A percentile compares a stretch with the other conserved stretches of the same genome.
These are phyloP conservation scores for Oreochromis spilurus DNA, from an alignment of 2,113 vertebrate species.

Conservation along the genomic window DNA sequence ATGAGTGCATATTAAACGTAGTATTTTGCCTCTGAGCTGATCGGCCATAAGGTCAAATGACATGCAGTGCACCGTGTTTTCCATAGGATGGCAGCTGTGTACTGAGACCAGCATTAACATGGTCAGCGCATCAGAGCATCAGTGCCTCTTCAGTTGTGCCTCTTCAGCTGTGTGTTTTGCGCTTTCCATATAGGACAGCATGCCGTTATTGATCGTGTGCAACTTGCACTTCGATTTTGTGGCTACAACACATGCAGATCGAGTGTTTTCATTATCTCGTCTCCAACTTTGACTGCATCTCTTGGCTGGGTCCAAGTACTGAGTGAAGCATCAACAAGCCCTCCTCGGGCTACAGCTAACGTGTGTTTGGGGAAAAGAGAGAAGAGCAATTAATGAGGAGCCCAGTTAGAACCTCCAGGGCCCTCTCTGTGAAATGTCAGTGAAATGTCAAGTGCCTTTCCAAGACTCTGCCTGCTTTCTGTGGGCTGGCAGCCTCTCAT, in stretches of 20 bases:
- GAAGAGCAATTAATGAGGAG: constrained; percentile 41
- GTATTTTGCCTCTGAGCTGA: background rate
- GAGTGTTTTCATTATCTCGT: constrained; percentile 20
- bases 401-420: constrained; percentile 33
- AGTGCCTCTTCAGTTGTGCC: background rate
- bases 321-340: constrained; percentile 15
- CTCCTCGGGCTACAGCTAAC: background rate
- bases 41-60: background rate
- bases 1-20: background rate
- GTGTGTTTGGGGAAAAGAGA: constrained; percentile 22
- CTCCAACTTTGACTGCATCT: constrained; percentile 3
- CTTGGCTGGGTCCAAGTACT: background rate
- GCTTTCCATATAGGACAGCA: background rate
- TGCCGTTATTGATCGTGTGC: background rate
- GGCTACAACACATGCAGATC: background rate
- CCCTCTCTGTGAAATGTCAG: constrained; percentile 51
- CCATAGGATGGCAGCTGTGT: constrained; percentile 65
- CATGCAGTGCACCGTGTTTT: constrained; percentile 44
- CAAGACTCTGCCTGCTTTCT: constrained; percentile 33
- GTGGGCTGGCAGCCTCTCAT: constrained; percentile 22
- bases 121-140: background rate
- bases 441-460: constrained; percentile 68
- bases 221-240: background rate
- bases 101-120: constrained; percentile 11
- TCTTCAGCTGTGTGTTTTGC: background rate